Evolutionary conservation across 2,797 vertebrate genomes (phyloP).

Genomic region (Falco berigora): DNA sequence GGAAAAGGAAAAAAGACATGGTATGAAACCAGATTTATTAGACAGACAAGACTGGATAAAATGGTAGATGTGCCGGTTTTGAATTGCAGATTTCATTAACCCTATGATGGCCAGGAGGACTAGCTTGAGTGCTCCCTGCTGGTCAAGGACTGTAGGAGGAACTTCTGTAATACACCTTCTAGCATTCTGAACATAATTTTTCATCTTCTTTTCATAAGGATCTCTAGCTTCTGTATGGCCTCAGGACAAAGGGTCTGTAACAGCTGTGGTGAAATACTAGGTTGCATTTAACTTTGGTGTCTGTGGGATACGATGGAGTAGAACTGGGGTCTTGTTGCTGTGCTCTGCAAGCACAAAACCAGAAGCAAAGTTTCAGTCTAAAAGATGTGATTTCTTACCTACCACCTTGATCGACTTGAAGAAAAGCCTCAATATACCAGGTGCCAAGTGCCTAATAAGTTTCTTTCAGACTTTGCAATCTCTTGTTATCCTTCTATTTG

Average conservation of each 20-base stretch:
- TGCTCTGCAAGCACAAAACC: not conserved
- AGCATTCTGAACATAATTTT: not conserved
- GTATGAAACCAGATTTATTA: slow-evolving; percentile 31
- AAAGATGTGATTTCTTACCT: not conserved
- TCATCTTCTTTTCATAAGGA: not conserved
- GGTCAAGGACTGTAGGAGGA: not conserved
- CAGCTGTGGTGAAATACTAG: not conserved
- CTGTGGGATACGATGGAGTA: not conserved
- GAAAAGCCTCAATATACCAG: not conserved
- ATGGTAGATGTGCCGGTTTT: not conserved
- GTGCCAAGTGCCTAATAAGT: not conserved
- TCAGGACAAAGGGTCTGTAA: not conserved
- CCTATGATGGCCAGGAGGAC: not conserved
- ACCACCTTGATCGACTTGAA: not conserved
- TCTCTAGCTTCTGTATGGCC: not conserved
- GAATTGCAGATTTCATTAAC: slow-evolving; percentile 23
- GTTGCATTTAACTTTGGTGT: not conserved
- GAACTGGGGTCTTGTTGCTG: not conserved
- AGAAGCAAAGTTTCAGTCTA: not conserved
- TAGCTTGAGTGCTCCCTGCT: not conserved
- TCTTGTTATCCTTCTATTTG: not conserved
- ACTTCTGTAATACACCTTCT: not conserved
- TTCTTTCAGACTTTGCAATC: not conserved
- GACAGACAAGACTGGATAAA: slow-evolving; percentile 28
- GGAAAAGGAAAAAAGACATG: slow-evolving; percentile 9